phyloP scores from a whole-genome alignment of 92 coral and sea anemone species.

The Plumapathes pennacea region DNA sequence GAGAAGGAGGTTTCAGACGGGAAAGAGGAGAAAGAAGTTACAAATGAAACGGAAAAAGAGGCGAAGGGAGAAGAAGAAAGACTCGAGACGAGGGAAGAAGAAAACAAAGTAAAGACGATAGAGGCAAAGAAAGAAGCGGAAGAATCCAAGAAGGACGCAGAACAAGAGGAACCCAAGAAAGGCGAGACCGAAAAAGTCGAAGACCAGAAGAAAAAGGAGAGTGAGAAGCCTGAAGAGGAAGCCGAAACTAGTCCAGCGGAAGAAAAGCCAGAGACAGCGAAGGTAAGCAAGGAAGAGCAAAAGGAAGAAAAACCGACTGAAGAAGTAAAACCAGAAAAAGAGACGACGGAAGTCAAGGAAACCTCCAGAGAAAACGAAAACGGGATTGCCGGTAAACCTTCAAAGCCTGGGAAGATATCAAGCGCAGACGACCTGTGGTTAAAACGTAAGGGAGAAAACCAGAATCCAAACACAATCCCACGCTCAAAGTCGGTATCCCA shows the following conservation, averaged over 20 bases:
- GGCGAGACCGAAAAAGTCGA: background rate
- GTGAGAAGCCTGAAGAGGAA: background rate
- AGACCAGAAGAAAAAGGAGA: background rate
- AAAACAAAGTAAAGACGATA: background rate
- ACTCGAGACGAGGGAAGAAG: slow-evolving; percentile 7
- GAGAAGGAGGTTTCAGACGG: slow-evolving; percentile 18
- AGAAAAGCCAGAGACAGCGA: background rate
- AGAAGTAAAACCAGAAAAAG: background rate
- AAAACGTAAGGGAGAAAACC: slow-evolving; percentile 29
- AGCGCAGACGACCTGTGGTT: slow-evolving; percentile 71
- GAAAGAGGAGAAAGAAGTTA: slow-evolving; percentile 15
- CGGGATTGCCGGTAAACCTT: slow-evolving; percentile 15
- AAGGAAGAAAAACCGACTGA: background rate
- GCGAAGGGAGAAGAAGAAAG: slow-evolving; percentile 1
- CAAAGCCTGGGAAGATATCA: no score
- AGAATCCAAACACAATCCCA: slow-evolving; percentile 13
- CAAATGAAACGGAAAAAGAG: slow-evolving; percentile 16
- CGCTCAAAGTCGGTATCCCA: slow-evolving; percentile 32
- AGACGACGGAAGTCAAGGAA: background rate
- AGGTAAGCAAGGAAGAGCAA: background rate
- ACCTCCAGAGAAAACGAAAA: slow-evolving; percentile 4
- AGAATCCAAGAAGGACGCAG: background rate
- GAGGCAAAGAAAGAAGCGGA: background rate
- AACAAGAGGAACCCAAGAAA: background rate
- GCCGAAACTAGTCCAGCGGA: background rate